Percentiles rank a stretch among this genome's conserved stretches.
Evolutionary conservation across 2,113 vertebrate species (phyloP).

Genomic region (Salvelinus namaycush): DNA sequence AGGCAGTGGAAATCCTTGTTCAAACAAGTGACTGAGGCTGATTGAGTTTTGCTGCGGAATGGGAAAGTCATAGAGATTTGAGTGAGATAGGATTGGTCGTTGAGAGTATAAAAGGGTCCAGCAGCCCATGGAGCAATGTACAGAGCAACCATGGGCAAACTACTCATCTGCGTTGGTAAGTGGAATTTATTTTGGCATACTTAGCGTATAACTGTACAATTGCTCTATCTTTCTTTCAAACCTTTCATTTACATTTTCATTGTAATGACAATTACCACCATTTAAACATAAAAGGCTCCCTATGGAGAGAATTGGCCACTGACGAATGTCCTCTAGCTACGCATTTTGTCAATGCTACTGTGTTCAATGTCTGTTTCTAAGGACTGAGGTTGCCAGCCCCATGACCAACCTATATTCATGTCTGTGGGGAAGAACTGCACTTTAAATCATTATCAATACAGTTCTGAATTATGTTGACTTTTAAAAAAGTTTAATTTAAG

Average conservation of each 20-base stretch:
- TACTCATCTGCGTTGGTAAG: conserved; percentile 63
- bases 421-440: not conserved
- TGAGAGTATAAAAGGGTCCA: conserved; percentile 45
- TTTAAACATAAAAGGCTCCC: not conserved
- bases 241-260: not conserved
- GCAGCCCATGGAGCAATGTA: conserved; percentile 7
- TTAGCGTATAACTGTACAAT: not conserved
- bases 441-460: not conserved
- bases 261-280: not conserved
- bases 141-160: conserved; percentile 63
- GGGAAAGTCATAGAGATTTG: conserved; percentile 2
- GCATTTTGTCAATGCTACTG: not conserved
- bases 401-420: too few species aligned
- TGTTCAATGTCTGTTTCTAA: too few species aligned
- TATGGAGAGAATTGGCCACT: not conserved
- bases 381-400: too few species aligned
- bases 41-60: not conserved
- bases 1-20: not conserved
- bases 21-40: not conserved
- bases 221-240: not conserved
- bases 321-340: not conserved
- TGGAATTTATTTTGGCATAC: not conserved
- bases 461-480: too few species aligned
- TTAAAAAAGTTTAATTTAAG: too few species aligned
- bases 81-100: conserved; percentile 19